These are phyloP conservation scores for Dasyornis broadbenti DNA, from an alignment of 2,113 vertebrate genomes.

Conservation along the genomic window DNA sequence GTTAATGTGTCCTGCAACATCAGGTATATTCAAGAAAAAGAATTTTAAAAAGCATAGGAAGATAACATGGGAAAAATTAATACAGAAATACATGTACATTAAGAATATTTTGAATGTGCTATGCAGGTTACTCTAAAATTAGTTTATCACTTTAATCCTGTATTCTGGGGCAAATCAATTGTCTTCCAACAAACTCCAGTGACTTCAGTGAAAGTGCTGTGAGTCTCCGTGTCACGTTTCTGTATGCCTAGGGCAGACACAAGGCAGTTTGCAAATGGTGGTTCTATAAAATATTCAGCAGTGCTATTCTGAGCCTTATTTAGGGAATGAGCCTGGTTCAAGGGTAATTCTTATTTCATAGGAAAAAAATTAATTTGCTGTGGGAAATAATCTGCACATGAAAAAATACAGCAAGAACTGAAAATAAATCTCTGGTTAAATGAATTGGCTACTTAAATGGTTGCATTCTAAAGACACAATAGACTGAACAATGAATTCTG, in stretches of 20 bases:
- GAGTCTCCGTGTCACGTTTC: not conserved
- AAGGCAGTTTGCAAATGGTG: not conserved
- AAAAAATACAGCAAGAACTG: not conserved
- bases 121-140: slow-evolving; percentile 7
- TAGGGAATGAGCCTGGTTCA: not conserved
- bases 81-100: not conserved
- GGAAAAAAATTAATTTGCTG: not conserved
- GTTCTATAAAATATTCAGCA: not conserved
- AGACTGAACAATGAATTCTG: not conserved
- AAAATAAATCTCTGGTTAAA: not conserved
- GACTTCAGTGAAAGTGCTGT: not conserved
- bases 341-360: not conserved
- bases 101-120: not conserved
- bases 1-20: not conserved
- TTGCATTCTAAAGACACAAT: not conserved
- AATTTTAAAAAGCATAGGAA: not conserved
- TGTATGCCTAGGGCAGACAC: not conserved
- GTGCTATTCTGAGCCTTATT: not conserved
- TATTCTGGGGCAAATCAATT: not conserved
- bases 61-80: not conserved
- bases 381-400: not conserved
- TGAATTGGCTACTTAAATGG: not conserved
- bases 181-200: not conserved
- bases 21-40: not conserved
- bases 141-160: not conserved